Evolutionary conservation across 2,113 vertebrate species (phyloP).

Genomic region (Rhabdomys dilectus): DNA sequence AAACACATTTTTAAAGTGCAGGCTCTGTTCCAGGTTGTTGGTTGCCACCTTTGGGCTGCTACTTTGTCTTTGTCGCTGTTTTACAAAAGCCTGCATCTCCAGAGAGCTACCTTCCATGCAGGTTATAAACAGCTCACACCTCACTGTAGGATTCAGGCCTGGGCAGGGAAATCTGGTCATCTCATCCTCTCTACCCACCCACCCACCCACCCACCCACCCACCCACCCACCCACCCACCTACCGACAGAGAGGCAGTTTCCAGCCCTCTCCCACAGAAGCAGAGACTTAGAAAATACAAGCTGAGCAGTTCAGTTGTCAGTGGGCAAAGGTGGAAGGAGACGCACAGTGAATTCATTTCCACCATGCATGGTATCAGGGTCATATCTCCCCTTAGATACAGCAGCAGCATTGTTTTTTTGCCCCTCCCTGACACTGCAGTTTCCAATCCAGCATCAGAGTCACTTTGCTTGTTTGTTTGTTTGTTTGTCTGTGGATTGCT

Average conservation of each 20-base stretch:
- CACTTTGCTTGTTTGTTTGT: background rate
- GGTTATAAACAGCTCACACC: background rate
- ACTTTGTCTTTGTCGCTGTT: background rate
- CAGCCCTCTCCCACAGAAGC: background rate
- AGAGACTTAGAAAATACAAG: background rate
- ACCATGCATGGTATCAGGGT: background rate
- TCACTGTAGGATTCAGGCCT: background rate
- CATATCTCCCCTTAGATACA: background rate
- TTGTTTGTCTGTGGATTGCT: background rate
- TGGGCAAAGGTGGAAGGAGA: background rate
- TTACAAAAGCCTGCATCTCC: slow-evolving; percentile 33
- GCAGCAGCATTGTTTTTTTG: background rate
- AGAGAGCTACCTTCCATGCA: background rate
- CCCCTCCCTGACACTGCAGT: too few species aligned
- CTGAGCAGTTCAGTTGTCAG: background rate
- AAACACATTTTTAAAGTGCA: slow-evolving; percentile 12
- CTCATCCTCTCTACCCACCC: background rate
- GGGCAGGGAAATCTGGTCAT: background rate
- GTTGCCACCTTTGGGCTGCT: background rate
- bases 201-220: too few species aligned
- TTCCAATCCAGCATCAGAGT: background rate
- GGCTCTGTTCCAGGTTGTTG: background rate
- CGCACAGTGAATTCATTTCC: background rate
- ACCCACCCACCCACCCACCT: background rate
- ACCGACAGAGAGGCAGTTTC: background rate